phyloP scores from a whole-genome alignment of 2,113 vertebrate genomes.

The Columba livia region DNA sequence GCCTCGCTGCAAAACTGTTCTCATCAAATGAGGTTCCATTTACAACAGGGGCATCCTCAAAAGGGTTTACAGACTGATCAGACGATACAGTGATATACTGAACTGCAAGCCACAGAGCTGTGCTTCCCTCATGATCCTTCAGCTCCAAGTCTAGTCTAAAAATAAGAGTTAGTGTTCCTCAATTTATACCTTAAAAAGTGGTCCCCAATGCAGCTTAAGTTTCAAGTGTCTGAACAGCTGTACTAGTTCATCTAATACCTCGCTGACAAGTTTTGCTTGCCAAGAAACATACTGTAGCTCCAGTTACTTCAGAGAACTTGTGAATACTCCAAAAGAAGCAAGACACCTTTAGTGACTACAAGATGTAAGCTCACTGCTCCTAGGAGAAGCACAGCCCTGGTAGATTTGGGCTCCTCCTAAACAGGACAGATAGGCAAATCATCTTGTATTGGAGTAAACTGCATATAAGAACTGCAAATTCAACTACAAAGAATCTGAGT shows the following conservation, averaged over 20 bases:
- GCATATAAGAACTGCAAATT: neutral
- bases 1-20: conserved; percentile 92
- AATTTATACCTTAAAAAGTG: neutral
- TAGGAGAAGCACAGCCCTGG: neutral
- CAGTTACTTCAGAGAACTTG: neutral
- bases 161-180: neutral
- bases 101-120: conserved; percentile 94
- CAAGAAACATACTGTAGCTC: neutral
- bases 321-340: neutral
- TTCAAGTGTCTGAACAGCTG: neutral
- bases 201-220: neutral
- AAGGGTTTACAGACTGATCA: conserved; percentile 92
- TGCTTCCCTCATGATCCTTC: conserved; percentile 94
- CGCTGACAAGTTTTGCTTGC: neutral
- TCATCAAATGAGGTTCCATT: conserved; percentile 97
- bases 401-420: neutral
- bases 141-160: conserved; percentile 92
- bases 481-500: neutral
- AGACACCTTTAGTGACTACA: neutral
- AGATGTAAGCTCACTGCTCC: neutral
- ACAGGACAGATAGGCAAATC: neutral
- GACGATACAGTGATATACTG: conserved; percentile 93
- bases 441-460: neutral
- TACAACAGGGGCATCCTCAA: conserved; percentile 87
- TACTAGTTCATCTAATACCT: neutral